These are phyloP conservation scores for Porites divaricata DNA, from an alignment of 92 coral and sea anemone genomes.

Conservation along the genomic window DNA sequence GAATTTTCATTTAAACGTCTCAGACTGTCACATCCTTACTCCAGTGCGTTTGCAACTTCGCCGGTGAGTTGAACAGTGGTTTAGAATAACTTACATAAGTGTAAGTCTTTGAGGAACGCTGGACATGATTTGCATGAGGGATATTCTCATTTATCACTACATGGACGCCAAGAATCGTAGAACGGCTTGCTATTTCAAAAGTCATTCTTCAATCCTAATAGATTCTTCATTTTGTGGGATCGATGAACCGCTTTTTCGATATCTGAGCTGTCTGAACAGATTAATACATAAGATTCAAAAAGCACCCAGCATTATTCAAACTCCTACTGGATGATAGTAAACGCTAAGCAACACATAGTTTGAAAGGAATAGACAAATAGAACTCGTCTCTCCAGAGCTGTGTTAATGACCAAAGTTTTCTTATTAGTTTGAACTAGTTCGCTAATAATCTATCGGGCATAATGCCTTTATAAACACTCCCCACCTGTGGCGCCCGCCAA, in stretches of 20 bases:
- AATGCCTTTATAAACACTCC: not conserved
- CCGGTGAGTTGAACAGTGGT: slow-evolving; percentile 73
- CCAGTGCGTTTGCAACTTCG: slow-evolving; percentile 86
- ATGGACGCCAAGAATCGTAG: not conserved
- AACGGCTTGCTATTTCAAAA: too few relatives aligned
- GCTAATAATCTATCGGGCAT: not conserved
- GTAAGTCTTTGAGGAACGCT: not conserved
- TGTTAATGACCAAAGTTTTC: not conserved
- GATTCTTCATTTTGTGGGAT: not conserved
- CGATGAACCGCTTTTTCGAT: not conserved
- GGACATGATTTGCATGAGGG: not conserved
- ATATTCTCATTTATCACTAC: not conserved
- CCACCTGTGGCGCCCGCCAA: slow-evolving; percentile 39
- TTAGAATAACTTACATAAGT: too few relatives aligned
- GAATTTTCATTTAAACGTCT: slow-evolving; percentile 66
- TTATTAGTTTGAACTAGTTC: not conserved
- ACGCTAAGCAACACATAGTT: not conserved
- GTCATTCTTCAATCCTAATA: not conserved
- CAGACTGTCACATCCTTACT: slow-evolving; percentile 68
- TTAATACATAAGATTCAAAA: not conserved
- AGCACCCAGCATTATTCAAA: not conserved
- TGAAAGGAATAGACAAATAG: not conserved
- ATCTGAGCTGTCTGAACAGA: not conserved
- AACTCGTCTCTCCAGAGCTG: not conserved
- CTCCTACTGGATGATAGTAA: not conserved